phyloP scores from a whole-genome alignment of 2,797 vertebrate species.

The Perdix hodgsoniae region DNA sequence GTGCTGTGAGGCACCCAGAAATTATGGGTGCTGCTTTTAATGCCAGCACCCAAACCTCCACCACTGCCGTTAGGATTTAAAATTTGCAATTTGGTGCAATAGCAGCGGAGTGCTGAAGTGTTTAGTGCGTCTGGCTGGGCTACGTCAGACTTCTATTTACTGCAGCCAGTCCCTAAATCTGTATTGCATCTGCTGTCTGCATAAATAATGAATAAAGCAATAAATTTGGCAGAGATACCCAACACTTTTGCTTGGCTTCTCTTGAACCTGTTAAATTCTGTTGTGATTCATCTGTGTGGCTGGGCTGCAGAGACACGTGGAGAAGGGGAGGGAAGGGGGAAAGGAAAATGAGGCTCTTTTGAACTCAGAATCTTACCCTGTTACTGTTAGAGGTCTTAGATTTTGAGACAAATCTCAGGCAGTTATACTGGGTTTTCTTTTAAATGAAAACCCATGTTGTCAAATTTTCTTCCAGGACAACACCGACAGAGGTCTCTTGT shows the following conservation, averaged over 20 bases:
- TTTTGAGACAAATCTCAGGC: not conserved
- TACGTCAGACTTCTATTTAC: not conserved
- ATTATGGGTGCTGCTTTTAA: not conserved
- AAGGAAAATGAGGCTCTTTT: not conserved
- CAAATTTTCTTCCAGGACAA: rapidly evolving
- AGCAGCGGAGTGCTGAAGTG: not conserved
- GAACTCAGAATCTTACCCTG: not conserved
- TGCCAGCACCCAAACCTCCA: not conserved
- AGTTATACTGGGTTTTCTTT: not conserved
- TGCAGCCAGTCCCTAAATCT: not conserved
- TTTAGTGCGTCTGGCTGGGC: not conserved
- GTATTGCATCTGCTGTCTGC: conserved; percentile 19
- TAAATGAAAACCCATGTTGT: not conserved
- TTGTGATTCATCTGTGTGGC: not conserved
- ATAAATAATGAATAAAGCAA: conserved; percentile 13
- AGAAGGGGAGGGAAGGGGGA: not conserved
- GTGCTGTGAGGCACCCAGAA: rapidly evolving
- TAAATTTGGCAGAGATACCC: not conserved
- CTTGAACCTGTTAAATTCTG: not conserved
- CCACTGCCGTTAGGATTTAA: not conserved
- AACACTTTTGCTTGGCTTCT: not conserved
- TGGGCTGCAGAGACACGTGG: rapidly evolving
- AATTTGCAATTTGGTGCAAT: not conserved
- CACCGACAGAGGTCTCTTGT: not conserved
- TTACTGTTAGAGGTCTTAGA: not conserved